Conservation (phyloP, 53 echinoderm and acorn worm species). For the Stichopus horrens region DNA sequence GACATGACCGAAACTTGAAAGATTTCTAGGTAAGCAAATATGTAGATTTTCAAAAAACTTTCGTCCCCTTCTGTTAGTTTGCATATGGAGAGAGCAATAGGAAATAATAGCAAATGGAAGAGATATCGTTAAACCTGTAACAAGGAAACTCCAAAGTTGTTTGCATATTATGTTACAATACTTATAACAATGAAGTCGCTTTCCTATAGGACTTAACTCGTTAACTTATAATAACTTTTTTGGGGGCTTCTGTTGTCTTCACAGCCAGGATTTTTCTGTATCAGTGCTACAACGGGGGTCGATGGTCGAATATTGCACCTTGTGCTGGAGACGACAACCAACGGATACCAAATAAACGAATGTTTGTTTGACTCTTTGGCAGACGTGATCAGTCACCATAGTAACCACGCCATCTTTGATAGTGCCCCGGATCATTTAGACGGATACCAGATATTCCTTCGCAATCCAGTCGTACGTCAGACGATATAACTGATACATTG, state of each 20-base stretch:
- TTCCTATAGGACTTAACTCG: too few relatives aligned
- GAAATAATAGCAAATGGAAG: too few relatives aligned
- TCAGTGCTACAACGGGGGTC: slow-evolving; percentile 21
- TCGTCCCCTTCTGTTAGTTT: too few relatives aligned
- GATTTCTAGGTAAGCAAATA: too few relatives aligned
- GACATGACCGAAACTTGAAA: too few relatives aligned
- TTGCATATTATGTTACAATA: too few relatives aligned
- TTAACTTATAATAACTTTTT: too few relatives aligned
- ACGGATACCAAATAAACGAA: not conserved
- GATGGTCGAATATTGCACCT: slow-evolving; percentile 8
- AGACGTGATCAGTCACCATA: not conserved
- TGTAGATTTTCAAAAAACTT: too few relatives aligned
- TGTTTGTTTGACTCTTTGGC: not conserved
- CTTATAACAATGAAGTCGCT: too few relatives aligned
- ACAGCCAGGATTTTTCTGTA: slow-evolving; percentile 31
- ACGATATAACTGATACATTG: not conserved
- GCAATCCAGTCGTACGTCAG: not conserved
- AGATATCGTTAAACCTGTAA: too few relatives aligned
- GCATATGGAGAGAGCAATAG: too few relatives aligned
- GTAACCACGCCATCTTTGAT: slow-evolving; percentile 19
- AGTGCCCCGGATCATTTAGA: not conserved
- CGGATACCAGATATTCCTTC: slow-evolving; percentile 27
- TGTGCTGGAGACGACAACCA: not conserved
- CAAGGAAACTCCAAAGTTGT: too few relatives aligned
- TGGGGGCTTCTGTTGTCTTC: not conserved